Evolutionary conservation across 2,797 vertebrate genomes (phyloP).

Genomic region (Parauchenoglanis punctatus): DNA sequence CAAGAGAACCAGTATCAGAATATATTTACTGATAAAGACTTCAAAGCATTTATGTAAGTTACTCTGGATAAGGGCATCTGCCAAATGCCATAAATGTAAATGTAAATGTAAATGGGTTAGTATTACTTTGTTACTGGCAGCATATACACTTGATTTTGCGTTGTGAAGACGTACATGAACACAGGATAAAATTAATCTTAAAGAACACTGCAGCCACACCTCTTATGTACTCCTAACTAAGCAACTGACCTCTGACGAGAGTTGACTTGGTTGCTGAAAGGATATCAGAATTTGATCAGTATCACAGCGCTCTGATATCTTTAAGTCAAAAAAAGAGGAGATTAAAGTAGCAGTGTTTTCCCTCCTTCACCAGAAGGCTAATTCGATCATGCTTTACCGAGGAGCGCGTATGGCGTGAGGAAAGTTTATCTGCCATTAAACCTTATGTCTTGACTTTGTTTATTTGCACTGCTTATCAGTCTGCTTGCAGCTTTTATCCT

Average conservation of each 20-base stretch:
- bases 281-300: neutral
- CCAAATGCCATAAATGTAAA: too few species aligned
- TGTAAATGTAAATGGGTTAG: neutral
- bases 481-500: neutral
- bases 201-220: neutral
- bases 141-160: neutral
- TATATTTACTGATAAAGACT: too few species aligned
- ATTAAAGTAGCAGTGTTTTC: too few species aligned
- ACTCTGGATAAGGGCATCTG: too few species aligned
- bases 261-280: neutral
- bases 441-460: neutral
- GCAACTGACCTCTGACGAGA: neutral
- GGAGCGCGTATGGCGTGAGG: neutral
- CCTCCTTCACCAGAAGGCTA: neutral
- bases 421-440: slow-evolving; percentile 4
- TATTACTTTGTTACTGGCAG: neutral
- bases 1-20: too few species aligned
- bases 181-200: neutral
- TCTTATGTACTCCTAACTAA: neutral
- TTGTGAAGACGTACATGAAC: neutral
- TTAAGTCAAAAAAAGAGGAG: neutral
- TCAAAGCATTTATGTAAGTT: too few species aligned
- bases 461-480: slow-evolving; percentile 5
- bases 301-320: neutral
- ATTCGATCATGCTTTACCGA: neutral